These are phyloP conservation scores for Ictidomys tridecemlineatus DNA, from an alignment of 2,113 vertebrate species.

Conservation along the genomic window DNA sequence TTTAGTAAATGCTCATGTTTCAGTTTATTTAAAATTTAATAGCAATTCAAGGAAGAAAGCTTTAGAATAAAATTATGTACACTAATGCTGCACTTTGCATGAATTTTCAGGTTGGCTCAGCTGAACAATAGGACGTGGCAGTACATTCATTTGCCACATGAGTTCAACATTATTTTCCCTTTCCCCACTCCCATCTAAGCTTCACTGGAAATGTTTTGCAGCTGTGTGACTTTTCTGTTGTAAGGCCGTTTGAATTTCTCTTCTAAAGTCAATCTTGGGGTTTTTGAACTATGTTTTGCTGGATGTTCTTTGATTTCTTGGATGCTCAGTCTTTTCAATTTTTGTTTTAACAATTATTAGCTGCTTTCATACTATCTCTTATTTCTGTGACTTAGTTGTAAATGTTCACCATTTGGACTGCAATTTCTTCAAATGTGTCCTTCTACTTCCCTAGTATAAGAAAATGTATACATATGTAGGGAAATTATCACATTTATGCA, in stretches of 20 bases:
- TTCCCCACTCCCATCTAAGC: too few relatives aligned
- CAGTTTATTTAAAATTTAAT: slow-evolving; percentile 75
- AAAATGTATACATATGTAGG: background rate
- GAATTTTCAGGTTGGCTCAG: slow-evolving; percentile 60
- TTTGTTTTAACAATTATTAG: slow-evolving; percentile 53
- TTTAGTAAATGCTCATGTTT: slow-evolving; percentile 70
- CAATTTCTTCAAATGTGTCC: background rate
- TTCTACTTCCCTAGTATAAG: background rate
- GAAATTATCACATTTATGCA: background rate
- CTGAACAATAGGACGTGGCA: slow-evolving; percentile 54
- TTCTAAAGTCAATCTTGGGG: slow-evolving; percentile 55
- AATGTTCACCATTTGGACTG: background rate
- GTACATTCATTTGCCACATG: background rate
- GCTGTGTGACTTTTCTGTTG: slow-evolving; percentile 55
- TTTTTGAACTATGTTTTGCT: slow-evolving; percentile 44
- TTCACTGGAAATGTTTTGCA: background rate
- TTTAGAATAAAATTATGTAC: slow-evolving; percentile 71
- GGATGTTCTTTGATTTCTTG: slow-evolving; percentile 9
- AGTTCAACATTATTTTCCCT: slow-evolving; percentile 39
- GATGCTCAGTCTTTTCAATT: slow-evolving; percentile 63
- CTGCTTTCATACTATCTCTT: slow-evolving; percentile 23
- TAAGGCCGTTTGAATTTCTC: slow-evolving; percentile 57
- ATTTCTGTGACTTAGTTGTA: slow-evolving; percentile 50
- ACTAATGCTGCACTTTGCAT: slow-evolving; percentile 63
- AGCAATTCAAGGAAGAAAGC: slow-evolving; percentile 69